Base-by-base conservation (phyloP, 2,888 invertebrate genomes). In the Oxystoma pomonae region DNA sequence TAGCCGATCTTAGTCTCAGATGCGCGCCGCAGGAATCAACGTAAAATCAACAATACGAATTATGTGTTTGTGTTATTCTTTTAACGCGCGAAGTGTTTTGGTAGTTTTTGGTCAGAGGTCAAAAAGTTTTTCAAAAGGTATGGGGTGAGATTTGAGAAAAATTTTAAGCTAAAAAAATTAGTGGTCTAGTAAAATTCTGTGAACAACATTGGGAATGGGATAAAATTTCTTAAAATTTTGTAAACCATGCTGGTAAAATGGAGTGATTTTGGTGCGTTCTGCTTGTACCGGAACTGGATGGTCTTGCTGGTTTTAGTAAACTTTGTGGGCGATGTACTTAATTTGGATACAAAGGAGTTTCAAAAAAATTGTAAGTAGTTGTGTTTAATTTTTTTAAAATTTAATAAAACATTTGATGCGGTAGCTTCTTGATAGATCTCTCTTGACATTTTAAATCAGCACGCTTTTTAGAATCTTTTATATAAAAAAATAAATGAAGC, bases 291-390 rank as follows among this genome's bases (percentile, higher is more conserved):
- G 3, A 7, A 35, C 35, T 59, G 16, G 9, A 51, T 58, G 18
- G 55, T 65, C 60, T 61, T 70, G 63, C 21, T 68, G 59, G 60
- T 64, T 57, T 20, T 62, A 58, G 20, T 52, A 49, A 19, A 16
- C n/a, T 17, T 16, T 12, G 61, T 70, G 52, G 62, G 58, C 22
- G 58, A 60, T 19, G 70, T 68, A 57, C 19, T 57, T 56, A 63
- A 68, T 56, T 66, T 73, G 72, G 71, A 74, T 71, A 71, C 69
- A 22, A 71, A 72, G 64, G 75, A 74, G 65, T 75, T 76, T 65
- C 74, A 74, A 61, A 76, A 72, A 61, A 75, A 69, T 62, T 65
- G 76, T 76, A 69, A 75, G 76, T 74, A 59, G 49, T 60, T 49
- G 20, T 59, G 20, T 52, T 19, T 20, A 53, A 59, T 18, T 50